These are phyloP conservation scores for Mya arenaria DNA, from an alignment of 1,140 invertebrate species.

Conservation along the genomic window DNA sequence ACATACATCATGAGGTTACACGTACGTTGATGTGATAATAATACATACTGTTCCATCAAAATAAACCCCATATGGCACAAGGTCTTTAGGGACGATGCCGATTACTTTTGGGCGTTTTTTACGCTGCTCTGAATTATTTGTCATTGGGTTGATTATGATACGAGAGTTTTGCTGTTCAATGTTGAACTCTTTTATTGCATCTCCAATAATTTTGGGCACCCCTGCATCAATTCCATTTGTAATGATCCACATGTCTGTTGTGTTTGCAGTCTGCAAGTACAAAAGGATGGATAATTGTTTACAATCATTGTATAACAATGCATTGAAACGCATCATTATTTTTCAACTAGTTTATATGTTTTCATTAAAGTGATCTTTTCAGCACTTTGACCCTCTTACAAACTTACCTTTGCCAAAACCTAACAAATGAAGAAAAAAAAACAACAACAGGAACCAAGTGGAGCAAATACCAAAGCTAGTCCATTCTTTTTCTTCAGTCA, in stretches of 20 bases:
- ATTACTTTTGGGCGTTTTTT: slow-evolving; percentile 65
- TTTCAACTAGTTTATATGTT: no score
- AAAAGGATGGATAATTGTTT: background rate
- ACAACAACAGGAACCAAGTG: background rate
- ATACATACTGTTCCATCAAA: slow-evolving; percentile 67
- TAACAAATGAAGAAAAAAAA: background rate
- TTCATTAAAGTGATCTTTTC: background rate
- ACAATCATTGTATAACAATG: no score
- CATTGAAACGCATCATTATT: no score
- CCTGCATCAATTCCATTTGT: slow-evolving; percentile 80
- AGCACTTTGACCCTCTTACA: background rate
- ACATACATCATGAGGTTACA: no score
- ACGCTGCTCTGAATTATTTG: slow-evolving; percentile 40
- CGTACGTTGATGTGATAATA: no score
- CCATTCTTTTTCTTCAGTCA: no score
- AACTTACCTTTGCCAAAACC: background rate
- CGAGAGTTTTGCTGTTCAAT: slow-evolving; percentile 53
- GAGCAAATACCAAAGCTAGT: no score
- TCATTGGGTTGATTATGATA: slow-evolving; percentile 37
- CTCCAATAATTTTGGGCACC: slow-evolving; percentile 79
- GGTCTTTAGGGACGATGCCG: slow-evolving; percentile 65
- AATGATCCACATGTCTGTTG: slow-evolving; percentile 82
- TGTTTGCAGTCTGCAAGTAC: slow-evolving; percentile 75
- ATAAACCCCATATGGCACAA: slow-evolving; percentile 59
- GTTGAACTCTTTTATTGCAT: slow-evolving; percentile 77